Percentiles rank a stretch among this genome's conserved stretches.
These are phyloP conservation scores for Penelope pileata DNA, from an alignment of 2,113 vertebrate species.

Conservation along the genomic window DNA sequence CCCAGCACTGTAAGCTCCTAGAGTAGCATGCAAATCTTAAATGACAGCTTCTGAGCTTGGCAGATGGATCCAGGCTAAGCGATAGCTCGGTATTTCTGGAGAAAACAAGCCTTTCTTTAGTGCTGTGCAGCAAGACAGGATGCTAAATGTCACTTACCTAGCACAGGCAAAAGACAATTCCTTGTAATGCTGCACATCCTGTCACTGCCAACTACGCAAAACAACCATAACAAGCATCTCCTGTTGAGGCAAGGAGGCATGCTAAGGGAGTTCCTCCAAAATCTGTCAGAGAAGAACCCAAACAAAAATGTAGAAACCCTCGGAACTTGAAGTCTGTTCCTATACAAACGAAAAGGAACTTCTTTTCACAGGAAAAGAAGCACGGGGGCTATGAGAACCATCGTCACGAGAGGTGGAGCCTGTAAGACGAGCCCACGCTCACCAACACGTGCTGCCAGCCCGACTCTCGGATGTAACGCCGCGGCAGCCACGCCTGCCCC, in stretches of 20 bases:
- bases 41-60: neutral
- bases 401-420: rapidly evolving
- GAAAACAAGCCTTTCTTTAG: neutral
- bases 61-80: neutral
- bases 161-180: neutral
- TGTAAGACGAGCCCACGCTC: neutral
- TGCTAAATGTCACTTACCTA: rapidly evolving
- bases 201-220: neutral
- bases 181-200: neutral
- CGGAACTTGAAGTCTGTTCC: neutral
- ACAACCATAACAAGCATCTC: neutral
- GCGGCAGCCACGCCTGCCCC: rapidly evolving
- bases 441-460: neutral
- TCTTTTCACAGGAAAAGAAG: neutral
- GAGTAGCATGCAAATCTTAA: neutral
- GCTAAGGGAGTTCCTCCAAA: neutral
- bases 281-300: neutral
- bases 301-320: rapidly evolving
- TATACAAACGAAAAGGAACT: neutral
- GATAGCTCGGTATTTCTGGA: neutral
- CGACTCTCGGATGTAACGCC: no score
- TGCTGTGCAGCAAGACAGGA: neutral
- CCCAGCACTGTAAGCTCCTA: neutral
- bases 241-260: neutral
- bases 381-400: rapidly evolving